Evolutionary conservation across 1,140 invertebrate genomes (phyloP).

Genomic region (Dendrolimus punctatus): DNA sequence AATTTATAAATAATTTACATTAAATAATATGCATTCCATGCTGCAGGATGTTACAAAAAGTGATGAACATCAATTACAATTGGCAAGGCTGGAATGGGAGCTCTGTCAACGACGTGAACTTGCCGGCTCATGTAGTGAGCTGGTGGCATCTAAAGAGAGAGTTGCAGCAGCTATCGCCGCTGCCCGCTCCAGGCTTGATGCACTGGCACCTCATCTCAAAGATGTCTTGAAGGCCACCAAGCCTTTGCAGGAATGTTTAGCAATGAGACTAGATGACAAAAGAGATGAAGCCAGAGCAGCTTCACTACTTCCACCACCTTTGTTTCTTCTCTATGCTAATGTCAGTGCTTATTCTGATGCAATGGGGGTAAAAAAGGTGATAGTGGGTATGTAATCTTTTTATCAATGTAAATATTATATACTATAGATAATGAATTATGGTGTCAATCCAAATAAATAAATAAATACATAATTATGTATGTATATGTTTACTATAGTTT

Average conservation of each 20-base stretch:
- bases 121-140: conserved; percentile 81
- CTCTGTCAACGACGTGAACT: conserved; percentile 90
- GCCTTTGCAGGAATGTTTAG: conserved; percentile 91
- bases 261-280: conserved; percentile 84
- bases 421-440: neutral
- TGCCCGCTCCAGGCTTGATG: conserved; percentile 86
- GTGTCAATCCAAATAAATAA: neutral
- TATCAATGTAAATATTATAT: neutral
- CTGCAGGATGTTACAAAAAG: conserved; percentile 76
- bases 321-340: conserved; percentile 93
- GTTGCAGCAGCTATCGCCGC: conserved; percentile 83
- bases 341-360: conserved; percentile 87
- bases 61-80: conserved; percentile 84
- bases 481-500: no score
- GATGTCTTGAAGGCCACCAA: conserved; percentile 81
- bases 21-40: conserved; percentile 12
- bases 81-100: conserved; percentile 94
- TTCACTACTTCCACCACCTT: conserved; percentile 82
- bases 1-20: no score
- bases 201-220: conserved; percentile 85
- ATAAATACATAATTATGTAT: neutral
- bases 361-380: conserved; percentile 73
- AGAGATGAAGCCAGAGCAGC: conserved; percentile 81
- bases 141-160: conserved; percentile 84
- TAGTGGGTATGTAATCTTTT: conserved; percentile 43